Percentiles rank a stretch among this genome's conserved stretches.
Conservation (phyloP, 2,797 vertebrate species). For the Sebastes steindachneri region DNA sequence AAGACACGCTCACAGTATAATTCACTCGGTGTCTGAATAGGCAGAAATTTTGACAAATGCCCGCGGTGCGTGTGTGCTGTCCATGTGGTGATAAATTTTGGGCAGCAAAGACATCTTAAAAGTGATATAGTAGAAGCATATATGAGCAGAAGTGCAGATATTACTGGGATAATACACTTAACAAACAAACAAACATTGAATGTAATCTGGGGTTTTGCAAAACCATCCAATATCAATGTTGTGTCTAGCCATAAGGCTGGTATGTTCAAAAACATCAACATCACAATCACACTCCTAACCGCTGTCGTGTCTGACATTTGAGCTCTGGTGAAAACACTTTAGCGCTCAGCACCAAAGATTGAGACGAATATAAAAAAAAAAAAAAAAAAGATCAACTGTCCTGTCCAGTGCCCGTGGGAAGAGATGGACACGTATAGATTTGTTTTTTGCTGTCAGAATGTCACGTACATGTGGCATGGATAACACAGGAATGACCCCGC, state of each 20-base stretch:
- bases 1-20: no score
- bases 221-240: background rate
- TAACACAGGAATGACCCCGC: conserved; percentile 66
- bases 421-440: conserved; percentile 51
- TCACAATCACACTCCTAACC: no score
- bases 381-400: background rate
- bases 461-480: conserved; percentile 70
- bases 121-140: background rate
- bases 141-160: background rate
- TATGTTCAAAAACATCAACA: background rate
- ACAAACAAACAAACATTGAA: background rate
- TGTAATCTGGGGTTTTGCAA: background rate
- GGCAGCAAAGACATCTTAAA: background rate
- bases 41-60: no score
- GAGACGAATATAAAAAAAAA: background rate
- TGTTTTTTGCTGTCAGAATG: conserved; percentile 57
- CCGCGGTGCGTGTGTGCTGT: no score
- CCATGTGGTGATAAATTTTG: background rate
- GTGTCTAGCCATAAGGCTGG: background rate
- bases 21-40: background rate
- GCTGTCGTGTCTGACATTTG: background rate
- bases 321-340: background rate
- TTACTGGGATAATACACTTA: background rate
- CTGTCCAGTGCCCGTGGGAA: conserved; percentile 11
- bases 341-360: background rate